Evolutionary conservation across 1,140 invertebrate genomes (phyloP), one percentile per base, ranked within the genome.

Genomic region (Thaumatotibia leucotreta): DNA sequence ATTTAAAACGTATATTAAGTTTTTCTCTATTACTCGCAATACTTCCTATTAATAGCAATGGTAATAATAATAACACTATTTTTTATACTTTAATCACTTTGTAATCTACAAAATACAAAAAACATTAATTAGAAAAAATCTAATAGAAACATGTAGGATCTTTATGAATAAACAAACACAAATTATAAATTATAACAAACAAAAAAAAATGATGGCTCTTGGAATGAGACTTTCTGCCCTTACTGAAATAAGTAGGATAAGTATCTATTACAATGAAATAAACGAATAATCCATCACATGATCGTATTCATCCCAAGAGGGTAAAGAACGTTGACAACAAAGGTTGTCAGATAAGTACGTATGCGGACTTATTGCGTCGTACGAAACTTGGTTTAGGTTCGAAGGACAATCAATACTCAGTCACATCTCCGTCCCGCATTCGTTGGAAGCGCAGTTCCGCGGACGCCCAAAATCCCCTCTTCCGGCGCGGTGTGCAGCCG

Each of bases 401-500:
- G 76, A 76, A 86, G 85, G 80, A 86, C 85, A 89, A 89, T 89
- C 87, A 84, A 89, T 89, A 89, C 82, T 87, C 80, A 80, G 87
- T 84, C 85, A 86, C 83, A 86, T 89, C 84, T 87, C 85, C 82
- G 84, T 86, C 82, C 83, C 84, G 81, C 82, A 83, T 84, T 87
- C 82, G 84, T 83, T 86, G 73, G 80, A 86, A 86, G 80, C 83
- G 82, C 84, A 86, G 80, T 85, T 83, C 79, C 80, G 80, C 82
- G 80, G 83, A 81, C 80, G 63, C 82, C 84, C 84, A 75, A 87
- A 89, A 87, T 89, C 85, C 87, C 87, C 84, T 82, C 83, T 86
- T 86, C 84, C 83, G 83, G 82, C 80, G 77, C 80, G 84, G 80
- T 78, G 80, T 86, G 79, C 77, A 85, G 76, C 64, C 45, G 64